phyloP scores from a whole-genome alignment of 2,113 vertebrate species.

The Colistium nudipinnis region DNA sequence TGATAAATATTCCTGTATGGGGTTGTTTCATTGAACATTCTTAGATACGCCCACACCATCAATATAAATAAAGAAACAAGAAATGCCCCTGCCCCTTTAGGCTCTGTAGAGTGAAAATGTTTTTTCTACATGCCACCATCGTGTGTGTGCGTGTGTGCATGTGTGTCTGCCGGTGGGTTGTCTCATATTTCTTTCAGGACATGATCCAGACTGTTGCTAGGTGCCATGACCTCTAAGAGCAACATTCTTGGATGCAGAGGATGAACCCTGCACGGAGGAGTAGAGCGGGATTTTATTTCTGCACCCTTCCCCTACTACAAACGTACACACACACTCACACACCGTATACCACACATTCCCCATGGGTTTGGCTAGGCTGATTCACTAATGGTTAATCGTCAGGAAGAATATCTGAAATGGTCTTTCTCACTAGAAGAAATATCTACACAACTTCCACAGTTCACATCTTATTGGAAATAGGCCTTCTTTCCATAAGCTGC shows the following conservation, averaged over 20 bases:
- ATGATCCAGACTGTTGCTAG: conserved; percentile 71
- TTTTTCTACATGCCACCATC: too few species aligned
- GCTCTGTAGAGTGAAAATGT: too few species aligned
- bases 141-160: conserved; percentile 29
- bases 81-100: too few species aligned
- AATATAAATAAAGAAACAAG: too few species aligned
- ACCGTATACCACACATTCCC: conserved; percentile 51
- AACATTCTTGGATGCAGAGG: conserved; percentile 63
- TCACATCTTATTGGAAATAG: conserved; percentile 14
- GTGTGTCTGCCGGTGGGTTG: conserved; percentile 23
- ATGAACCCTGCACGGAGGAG: conserved; percentile 59
- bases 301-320: conserved; percentile 42
- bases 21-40: background rate
- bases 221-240: conserved; percentile 70
- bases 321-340: conserved; percentile 37
- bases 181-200: conserved; percentile 65
- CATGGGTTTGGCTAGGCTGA: conserved; percentile 17
- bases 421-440: background rate
- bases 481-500: conserved; percentile 10
- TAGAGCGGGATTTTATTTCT: conserved; percentile 63
- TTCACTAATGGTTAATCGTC: conserved; percentile 48
- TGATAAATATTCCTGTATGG: background rate
- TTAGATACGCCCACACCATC: background rate
- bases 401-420: conserved; percentile 28
- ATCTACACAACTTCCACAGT: conserved; percentile 17